Percentiles rank a stretch among this genome's conserved stretches.
phyloP scores from a whole-genome alignment of 2,113 vertebrate species.

The Microtus ochrogaster region DNA sequence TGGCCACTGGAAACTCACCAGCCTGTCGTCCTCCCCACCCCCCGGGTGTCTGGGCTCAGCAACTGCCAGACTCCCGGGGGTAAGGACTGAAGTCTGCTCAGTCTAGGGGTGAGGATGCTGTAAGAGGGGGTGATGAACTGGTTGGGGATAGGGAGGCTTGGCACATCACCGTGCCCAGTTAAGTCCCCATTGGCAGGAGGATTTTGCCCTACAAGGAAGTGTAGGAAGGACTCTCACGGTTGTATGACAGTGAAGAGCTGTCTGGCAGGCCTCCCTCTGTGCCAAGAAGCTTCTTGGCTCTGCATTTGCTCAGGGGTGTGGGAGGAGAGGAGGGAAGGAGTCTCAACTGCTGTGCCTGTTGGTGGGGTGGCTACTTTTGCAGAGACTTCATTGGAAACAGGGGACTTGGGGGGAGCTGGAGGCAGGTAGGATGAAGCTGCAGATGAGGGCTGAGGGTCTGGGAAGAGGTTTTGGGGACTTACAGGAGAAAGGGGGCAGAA shows the following conservation, averaged over 20 bases:
- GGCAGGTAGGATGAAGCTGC: neutral
- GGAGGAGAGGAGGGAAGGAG: neutral
- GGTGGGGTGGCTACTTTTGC: neutral
- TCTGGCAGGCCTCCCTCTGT: slow-evolving; percentile 36
- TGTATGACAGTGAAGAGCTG: slow-evolving; percentile 63
- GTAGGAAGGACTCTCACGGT: slow-evolving; percentile 60
- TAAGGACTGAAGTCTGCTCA: slow-evolving; percentile 78
- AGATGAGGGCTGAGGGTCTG: neutral
- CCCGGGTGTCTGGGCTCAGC: slow-evolving; percentile 60
- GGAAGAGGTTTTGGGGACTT: neutral
- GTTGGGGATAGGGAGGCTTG: neutral
- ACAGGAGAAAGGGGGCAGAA: neutral
- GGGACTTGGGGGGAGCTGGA: neutral
- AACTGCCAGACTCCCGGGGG: slow-evolving; percentile 70
- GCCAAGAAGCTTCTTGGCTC: slow-evolving; percentile 60
- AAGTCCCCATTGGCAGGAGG: slow-evolving; percentile 62
- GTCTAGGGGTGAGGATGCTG: slow-evolving; percentile 56
- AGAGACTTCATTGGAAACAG: slow-evolving; percentile 56
- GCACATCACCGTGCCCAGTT: slow-evolving; percentile 39
- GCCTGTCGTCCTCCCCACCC: neutral
- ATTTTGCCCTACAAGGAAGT: slow-evolving; percentile 56
- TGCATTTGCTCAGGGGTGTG: neutral
- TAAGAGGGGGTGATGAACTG: slow-evolving; percentile 30
- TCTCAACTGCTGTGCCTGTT: neutral
- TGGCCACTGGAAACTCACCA: slow-evolving; percentile 75